Conservation (phyloP, 2,797 vertebrate species). For the Threskiornis aethiopicus region DNA sequence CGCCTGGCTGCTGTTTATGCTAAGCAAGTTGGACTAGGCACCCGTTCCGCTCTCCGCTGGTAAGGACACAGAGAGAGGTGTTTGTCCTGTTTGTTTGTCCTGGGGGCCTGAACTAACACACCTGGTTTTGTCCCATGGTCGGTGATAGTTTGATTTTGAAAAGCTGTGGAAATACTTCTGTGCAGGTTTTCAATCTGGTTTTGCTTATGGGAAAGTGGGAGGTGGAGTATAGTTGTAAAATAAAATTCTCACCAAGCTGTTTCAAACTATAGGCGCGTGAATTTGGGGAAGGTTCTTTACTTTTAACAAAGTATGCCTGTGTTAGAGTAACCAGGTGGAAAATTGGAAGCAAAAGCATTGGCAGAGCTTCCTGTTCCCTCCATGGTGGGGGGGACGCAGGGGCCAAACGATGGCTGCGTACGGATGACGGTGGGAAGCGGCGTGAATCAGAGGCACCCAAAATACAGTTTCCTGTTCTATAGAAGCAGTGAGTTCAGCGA, state of each 20-base stretch:
- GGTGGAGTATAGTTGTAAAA: neutral
- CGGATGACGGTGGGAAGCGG: neutral
- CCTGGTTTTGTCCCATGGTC: neutral
- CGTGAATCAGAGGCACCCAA: slow-evolving; percentile 9
- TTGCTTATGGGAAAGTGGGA: neutral
- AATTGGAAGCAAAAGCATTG: neutral
- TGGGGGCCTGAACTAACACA: neutral
- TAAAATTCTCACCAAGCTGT: neutral
- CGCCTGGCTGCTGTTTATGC: neutral
- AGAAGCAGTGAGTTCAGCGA: neutral
- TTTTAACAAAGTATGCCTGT: neutral
- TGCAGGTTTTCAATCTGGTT: neutral
- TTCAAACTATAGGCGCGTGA: neutral
- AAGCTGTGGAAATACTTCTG: neutral
- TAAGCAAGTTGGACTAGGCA: neutral
- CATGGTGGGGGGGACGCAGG: rapidly evolving
- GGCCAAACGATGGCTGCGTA: neutral
- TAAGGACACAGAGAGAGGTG: neutral
- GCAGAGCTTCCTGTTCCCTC: neutral
- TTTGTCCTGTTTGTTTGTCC: neutral
- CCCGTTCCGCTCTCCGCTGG: rapidly evolving
- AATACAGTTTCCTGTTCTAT: slow-evolving; percentile 30
- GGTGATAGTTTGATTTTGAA: neutral
- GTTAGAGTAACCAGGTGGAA: neutral
- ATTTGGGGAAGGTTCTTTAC: neutral